A percentile compares a stretch with the other conserved stretches of the same genome.
These are phyloP conservation scores for Menura novaehollandiae DNA, from an alignment of 2,113 vertebrate species.

Conservation along the genomic window DNA sequence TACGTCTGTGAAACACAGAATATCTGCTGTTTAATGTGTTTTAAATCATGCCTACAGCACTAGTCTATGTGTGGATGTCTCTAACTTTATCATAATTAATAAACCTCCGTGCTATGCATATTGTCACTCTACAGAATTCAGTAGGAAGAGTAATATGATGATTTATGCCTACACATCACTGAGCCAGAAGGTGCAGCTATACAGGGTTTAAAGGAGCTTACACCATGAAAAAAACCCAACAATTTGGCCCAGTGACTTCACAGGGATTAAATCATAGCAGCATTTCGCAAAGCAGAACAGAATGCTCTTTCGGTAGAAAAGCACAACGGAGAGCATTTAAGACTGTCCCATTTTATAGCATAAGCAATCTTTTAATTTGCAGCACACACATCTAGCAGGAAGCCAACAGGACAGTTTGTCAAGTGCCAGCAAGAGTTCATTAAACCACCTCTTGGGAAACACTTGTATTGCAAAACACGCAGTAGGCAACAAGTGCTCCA, in stretches of 20 bases:
- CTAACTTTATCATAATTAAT: not conserved
- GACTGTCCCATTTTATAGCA: not conserved
- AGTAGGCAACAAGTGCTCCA: not conserved
- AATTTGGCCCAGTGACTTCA: not conserved
- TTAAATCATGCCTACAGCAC: not conserved
- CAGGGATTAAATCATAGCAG: slow-evolving; percentile 6
- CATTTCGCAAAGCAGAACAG: slow-evolving; percentile 19
- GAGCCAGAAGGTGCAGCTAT: not conserved
- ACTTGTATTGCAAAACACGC: not conserved
- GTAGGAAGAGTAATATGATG: not conserved
- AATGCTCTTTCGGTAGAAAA: not conserved
- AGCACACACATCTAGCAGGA: not conserved
- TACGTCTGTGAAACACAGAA: not conserved
- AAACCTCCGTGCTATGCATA: not conserved
- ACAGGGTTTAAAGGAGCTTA: not conserved
- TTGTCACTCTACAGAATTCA: not conserved
- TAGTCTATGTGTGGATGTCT: not conserved
- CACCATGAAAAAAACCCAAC: not conserved
- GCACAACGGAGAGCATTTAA: not conserved
- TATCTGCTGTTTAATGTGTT: not conserved
- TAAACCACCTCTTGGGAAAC: slow-evolving; percentile 28
- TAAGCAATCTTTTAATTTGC: not conserved
- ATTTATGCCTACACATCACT: not conserved
- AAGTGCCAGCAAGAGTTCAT: slow-evolving; percentile 9
- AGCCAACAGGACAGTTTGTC: slow-evolving; percentile 26